A percentile compares a stretch with the other conserved stretches of the same genome.
These are phyloP conservation scores for Drosophila lowei DNA, from an alignment of 1,140 invertebrate genomes.

Conservation along the genomic window DNA sequence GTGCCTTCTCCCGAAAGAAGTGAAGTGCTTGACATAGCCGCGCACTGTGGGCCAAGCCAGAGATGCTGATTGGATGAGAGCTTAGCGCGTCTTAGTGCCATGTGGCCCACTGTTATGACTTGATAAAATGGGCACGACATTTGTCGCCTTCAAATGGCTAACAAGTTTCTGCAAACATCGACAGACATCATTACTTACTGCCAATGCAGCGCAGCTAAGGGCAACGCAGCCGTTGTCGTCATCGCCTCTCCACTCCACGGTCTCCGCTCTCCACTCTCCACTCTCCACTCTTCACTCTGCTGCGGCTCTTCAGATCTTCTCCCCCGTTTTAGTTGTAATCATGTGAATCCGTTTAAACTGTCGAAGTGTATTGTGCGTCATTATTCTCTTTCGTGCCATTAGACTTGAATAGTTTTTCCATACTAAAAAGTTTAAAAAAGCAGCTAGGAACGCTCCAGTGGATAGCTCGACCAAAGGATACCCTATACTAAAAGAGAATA, in stretches of 20 bases:
- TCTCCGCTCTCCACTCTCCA: neutral
- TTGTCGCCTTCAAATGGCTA: conserved; percentile 77
- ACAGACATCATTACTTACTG: conserved; percentile 73
- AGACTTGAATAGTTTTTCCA: conserved; percentile 82
- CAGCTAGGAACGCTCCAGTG: too few relatives aligned
- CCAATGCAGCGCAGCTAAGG: neutral
- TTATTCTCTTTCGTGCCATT: conserved; percentile 83
- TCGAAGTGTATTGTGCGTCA: conserved; percentile 80
- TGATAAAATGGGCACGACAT: conserved; percentile 66
- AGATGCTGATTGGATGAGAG: neutral
- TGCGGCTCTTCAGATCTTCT: too few relatives aligned
- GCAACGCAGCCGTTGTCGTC: conserved; percentile 5
- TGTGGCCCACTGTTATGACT: conserved; percentile 30
- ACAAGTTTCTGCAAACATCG: conserved; percentile 76
- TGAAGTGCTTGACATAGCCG: too few relatives aligned
- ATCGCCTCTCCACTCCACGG: conserved; percentile 12
- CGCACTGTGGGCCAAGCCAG: too few relatives aligned
- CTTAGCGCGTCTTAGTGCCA: neutral
- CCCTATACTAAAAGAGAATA: too few relatives aligned
- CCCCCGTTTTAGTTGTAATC: conserved; percentile 55
- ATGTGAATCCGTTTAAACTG: conserved; percentile 80
- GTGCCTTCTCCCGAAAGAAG: neutral
- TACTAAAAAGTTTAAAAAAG: conserved; percentile 50
- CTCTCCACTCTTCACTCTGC: neutral
- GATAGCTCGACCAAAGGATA: too few relatives aligned